Base-by-base conservation (phyloP, 2,888 invertebrate species). In the Hirudinaria manillensis region DNA sequence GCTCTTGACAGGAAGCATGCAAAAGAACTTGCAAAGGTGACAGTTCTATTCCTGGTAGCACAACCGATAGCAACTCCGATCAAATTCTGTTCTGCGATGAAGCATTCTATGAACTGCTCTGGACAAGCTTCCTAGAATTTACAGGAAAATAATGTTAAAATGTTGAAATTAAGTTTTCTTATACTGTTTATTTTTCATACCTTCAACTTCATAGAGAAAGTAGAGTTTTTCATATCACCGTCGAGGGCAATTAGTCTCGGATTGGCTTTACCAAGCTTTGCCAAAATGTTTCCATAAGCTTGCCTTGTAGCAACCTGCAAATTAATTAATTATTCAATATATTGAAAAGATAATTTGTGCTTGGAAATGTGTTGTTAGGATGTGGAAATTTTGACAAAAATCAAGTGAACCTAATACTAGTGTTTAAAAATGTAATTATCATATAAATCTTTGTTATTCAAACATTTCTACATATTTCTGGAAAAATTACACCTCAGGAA, bases 201-300 rank as follows among this genome's bases (percentile, higher is more conserved):
- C 85, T 91, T 92, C 79, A 98, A 89, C 84, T 93, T 94, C 81
- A 94, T 94, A 24, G 98, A 92, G 87, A 90, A 99, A 0, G 99
- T 99, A 0, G 98, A 99, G 87, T 99, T 99, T 87, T 98, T 99
- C 80, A 96, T 97, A 86, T 99, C 99, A 34, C 94, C 98, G 85
- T 99, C 98, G 81, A 99, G 86, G 72, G 94, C 96, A 81, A 99
- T 91, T 29, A 99, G 94, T 77, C 94, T 90, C 78, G 80, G 82
- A 85, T 88, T 89, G 78, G 84, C 87, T 74, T 88, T 86, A 2
- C 90, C 91, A 61, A 99, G 89, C 87, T 98, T 99, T 78, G 91
- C 92, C 77, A 99, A 87, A 2, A 93, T 98, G 27, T 90, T 92
- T 6, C 99, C 99, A 86, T 99, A 99, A 0, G 99, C 97, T 70